Evolutionary conservation across 2,797 vertebrate species (phyloP).

Genomic region (Aldrovandia affinis): DNA sequence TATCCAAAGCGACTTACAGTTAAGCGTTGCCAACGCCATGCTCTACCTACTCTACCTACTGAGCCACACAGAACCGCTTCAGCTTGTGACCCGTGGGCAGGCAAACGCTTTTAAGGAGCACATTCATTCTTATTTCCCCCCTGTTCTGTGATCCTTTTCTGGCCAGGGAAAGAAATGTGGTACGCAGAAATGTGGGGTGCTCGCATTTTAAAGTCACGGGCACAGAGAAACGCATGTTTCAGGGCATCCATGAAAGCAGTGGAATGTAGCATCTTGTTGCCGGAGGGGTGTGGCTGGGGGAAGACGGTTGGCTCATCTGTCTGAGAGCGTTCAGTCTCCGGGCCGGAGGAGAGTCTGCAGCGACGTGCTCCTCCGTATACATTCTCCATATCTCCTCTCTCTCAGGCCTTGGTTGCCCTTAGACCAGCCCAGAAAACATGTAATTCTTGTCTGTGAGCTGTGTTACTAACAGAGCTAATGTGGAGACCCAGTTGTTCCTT

Average conservation of each 20-base stretch:
- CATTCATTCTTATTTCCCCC: conserved; percentile 43
- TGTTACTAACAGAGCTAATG: not conserved
- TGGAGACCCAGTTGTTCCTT: not conserved
- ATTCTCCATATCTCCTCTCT: not conserved
- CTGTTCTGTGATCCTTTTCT: not conserved
- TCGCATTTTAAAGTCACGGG: not conserved
- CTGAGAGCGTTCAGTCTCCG: not conserved
- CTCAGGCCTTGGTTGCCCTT: not conserved
- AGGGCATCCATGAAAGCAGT: not conserved
- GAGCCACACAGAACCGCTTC: too few relatives aligned
- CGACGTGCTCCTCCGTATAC: not conserved
- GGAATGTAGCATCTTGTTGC: not conserved
- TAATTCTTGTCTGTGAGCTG: not conserved
- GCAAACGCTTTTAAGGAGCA: conserved; percentile 28
- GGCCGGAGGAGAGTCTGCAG: not conserved
- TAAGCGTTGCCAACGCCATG: conserved; percentile 31
- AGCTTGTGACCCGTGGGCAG: conserved; percentile 19
- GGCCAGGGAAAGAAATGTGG: not conserved
- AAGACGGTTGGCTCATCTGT: not conserved
- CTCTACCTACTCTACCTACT: too few relatives aligned
- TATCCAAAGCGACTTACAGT: too few relatives aligned
- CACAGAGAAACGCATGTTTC: not conserved
- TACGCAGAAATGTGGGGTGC: not conserved
- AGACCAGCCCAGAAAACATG: not conserved
- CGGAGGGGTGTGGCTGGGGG: not conserved